These are phyloP conservation scores for Lepus americanus DNA, from an alignment of 2,113 vertebrate genomes.

Conservation along the genomic window DNA sequence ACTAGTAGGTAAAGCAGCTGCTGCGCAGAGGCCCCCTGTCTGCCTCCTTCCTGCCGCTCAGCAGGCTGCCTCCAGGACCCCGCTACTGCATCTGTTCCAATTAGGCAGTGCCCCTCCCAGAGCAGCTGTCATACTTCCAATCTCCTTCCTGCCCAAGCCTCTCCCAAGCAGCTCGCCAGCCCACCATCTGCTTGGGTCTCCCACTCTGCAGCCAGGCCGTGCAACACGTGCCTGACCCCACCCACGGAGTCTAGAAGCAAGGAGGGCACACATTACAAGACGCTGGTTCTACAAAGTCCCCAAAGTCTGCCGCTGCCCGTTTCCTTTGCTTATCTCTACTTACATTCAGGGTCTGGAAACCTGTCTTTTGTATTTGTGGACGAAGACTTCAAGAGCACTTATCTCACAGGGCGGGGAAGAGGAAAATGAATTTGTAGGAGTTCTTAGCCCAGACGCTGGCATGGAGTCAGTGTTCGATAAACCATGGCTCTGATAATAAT, in stretches of 20 bases:
- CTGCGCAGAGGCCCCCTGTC: neutral
- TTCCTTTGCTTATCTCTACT: slow-evolving; percentile 3
- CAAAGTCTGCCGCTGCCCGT: neutral
- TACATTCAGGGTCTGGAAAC: slow-evolving; percentile 4
- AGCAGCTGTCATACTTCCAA: slow-evolving; percentile 2
- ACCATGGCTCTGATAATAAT: neutral
- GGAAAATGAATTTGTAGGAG: neutral
- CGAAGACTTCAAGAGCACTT: neutral
- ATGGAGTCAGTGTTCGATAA: neutral
- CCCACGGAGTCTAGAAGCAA: neutral
- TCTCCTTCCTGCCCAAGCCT: slow-evolving; percentile 38
- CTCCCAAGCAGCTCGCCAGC: neutral
- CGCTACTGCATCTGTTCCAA: neutral
- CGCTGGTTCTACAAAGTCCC: neutral
- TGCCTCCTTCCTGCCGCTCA: neutral
- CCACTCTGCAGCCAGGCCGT: neutral
- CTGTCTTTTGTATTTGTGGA: neutral
- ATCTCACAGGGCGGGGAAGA: neutral
- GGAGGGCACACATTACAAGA: neutral
- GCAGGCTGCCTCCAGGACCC: slow-evolving; percentile 33
- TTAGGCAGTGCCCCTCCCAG: neutral
- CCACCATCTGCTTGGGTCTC: slow-evolving; percentile 24
- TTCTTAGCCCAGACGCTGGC: slow-evolving; percentile 5
- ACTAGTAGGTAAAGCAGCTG: neutral
- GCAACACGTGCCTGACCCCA: neutral